Conservation (phyloP, 2,888 invertebrate species). For the Eremobia ochroleuca region DNA sequence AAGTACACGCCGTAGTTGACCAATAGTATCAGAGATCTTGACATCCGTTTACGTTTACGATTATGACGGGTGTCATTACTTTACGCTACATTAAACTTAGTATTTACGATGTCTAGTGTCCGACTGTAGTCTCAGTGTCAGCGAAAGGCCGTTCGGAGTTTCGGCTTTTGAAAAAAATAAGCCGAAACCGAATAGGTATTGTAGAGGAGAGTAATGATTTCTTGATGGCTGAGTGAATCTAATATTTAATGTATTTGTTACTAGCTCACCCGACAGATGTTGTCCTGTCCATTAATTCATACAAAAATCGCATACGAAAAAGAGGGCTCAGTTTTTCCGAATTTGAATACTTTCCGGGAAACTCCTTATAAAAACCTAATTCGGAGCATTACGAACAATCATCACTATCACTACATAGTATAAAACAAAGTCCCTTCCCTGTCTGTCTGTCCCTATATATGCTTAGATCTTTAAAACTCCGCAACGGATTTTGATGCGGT, state of each 20-base stretch:
- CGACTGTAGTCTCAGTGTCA: not conserved
- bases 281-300: not conserved
- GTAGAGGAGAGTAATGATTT: not conserved
- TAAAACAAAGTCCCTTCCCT: no score
- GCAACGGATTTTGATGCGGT: no score
- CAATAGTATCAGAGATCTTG: conserved; percentile 18
- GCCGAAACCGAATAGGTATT: conserved; percentile 6
- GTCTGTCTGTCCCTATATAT: no score
- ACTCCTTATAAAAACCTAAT: not conserved
- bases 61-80: conserved; percentile 43
- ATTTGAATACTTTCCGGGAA: no score
- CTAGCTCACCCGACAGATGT: not conserved
- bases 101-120: conserved; percentile 39
- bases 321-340: not conserved
- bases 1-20: conserved; percentile 15
- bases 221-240: not conserved
- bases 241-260: not conserved
- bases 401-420: no score
- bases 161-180: conserved; percentile 1
- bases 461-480: no score
- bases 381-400: no score
- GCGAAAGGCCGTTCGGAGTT: not conserved
- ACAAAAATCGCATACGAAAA: not conserved
- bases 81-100: conserved; percentile 41
- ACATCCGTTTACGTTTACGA: conserved; percentile 44